Evolutionary conservation across 2,888 invertebrate species (phyloP).

Genomic region (Standfussiana lucernea): DNA sequence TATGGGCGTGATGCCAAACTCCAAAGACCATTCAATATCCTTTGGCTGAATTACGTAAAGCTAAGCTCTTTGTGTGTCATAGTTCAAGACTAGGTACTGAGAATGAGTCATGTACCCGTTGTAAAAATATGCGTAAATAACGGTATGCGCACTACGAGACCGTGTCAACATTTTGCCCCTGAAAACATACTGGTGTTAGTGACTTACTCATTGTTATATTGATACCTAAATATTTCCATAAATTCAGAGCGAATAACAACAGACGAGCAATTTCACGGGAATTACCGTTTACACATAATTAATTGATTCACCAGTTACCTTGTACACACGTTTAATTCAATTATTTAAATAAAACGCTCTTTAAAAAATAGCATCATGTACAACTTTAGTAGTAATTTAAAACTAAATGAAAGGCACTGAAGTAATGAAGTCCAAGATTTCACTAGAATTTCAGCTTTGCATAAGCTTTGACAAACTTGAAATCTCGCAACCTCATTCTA

Average conservation of each 20-base stretch:
- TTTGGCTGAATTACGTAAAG: conserved; percentile 58
- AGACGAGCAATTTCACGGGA: conserved; percentile 34
- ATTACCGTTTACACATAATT: conserved; percentile 21
- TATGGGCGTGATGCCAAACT: conserved; percentile 57
- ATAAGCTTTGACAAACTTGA: conserved; percentile 50
- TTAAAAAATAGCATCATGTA: not conserved
- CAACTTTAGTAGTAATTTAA: conserved; percentile 7
- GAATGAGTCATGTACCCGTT: conserved; percentile 66
- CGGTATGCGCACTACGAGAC: conserved; percentile 59
- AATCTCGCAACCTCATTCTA: conserved; percentile 42
- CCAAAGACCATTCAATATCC: conserved; percentile 56
- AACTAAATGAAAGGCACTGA: conserved; percentile 15
- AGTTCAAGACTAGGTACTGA: conserved; percentile 54
- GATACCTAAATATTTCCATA: conserved; percentile 51
- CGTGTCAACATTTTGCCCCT: conserved; percentile 68
- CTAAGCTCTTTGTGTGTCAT: conserved; percentile 66
- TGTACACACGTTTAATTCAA: not conserved
- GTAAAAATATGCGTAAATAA: conserved; percentile 68
- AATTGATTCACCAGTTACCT: conserved; percentile 24
- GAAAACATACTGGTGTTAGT: conserved; percentile 62
- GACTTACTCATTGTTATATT: conserved; percentile 70
- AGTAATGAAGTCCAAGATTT: conserved; percentile 22
- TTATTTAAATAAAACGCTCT: not conserved
- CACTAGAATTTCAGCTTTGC: conserved; percentile 37
- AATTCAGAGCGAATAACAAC: conserved; percentile 46